These are phyloP conservation scores for Lepidurus apus DNA, from an alignment of 1,140 invertebrate species.

Conservation along the genomic window DNA sequence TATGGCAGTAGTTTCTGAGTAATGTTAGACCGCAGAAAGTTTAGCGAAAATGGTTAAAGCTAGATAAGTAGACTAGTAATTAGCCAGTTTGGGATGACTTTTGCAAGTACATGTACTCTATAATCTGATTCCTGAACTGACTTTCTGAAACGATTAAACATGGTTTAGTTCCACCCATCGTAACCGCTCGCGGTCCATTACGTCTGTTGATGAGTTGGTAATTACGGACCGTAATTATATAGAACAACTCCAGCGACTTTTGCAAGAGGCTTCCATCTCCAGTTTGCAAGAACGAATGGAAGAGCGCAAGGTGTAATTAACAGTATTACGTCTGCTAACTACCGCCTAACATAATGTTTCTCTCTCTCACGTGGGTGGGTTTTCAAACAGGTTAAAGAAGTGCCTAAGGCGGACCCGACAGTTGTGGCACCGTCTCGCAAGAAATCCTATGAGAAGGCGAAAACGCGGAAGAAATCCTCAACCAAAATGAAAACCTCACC, in stretches of 20 bases:
- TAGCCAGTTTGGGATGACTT: no score
- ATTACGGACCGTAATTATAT: conserved; percentile 32
- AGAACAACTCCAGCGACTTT: conserved; percentile 23
- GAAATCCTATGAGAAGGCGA: not conserved
- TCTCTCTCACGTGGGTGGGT: not conserved
- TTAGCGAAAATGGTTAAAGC: no score
- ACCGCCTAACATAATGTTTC: not conserved
- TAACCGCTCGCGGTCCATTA: conserved; percentile 27
- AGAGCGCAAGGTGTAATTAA: conserved; percentile 23
- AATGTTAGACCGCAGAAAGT: no score
- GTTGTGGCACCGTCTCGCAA: not conserved
- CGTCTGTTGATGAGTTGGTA: not conserved
- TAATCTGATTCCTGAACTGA: no score
- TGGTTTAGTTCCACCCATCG: not conserved
- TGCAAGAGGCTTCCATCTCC: conserved; percentile 30
- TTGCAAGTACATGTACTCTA: no score
- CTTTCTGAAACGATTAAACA: no score
- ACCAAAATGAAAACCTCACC: not conserved
- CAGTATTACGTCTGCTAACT: not conserved
- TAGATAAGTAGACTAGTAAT: no score
- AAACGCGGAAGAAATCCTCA: not conserved
- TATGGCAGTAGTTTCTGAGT: no score
- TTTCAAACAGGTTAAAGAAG: not conserved
- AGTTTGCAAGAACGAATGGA: conserved; percentile 30
- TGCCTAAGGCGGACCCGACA: not conserved